Evolutionary conservation across 1,140 invertebrate genomes (phyloP), one percentile per base, ranked within the genome.

Genomic region (Campoletis sonorensis): DNA sequence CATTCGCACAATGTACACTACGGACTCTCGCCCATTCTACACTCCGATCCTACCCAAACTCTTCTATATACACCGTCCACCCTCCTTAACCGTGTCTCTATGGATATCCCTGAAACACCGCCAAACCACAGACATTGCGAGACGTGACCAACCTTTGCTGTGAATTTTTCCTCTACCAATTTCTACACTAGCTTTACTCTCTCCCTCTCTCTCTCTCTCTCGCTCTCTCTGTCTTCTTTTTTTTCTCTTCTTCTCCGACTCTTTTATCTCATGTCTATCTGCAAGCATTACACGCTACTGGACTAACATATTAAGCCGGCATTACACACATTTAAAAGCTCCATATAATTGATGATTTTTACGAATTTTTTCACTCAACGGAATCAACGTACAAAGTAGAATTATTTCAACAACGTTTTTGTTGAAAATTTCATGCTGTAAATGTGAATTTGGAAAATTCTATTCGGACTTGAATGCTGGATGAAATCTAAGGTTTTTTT

Each of bases 111-210:
- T 88, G 88, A 89, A 90, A 88, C 88, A 79, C 84, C 85, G 90
- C 89, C 87, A 90, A 92, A 90, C 90, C 89, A 83, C 91, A 90
- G 81, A 81, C 85, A 85, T 86, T 85, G 85, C 67, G 82, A 83
- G 58, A 80, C 84, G 85, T 82, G 81, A 82, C 81, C 80, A 80
- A 78, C 73, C 84, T 84, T 84, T 82, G 16, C 54, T 61, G 64
- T 71, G 79, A 86, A 86, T 87, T 87, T 86, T 87, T 81, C 30
- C 80, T 67, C 30, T 26, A 45, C n/a, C 45, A 64, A 79, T 70
- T 58, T 82, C 61, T 75, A 58, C 30, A 27, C 37, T 75, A 70
- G 67, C 18, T 70, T 70, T 33, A 16, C 67, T n/a, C 61, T 0
- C 61, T 23, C 15, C 18, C 75, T 67, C 45, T 76, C 64, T 61